Percentiles rank a stretch among this genome's conserved stretches.
Conservation (phyloP, 2,113 vertebrate genomes). For the Neogale vison region DNA sequence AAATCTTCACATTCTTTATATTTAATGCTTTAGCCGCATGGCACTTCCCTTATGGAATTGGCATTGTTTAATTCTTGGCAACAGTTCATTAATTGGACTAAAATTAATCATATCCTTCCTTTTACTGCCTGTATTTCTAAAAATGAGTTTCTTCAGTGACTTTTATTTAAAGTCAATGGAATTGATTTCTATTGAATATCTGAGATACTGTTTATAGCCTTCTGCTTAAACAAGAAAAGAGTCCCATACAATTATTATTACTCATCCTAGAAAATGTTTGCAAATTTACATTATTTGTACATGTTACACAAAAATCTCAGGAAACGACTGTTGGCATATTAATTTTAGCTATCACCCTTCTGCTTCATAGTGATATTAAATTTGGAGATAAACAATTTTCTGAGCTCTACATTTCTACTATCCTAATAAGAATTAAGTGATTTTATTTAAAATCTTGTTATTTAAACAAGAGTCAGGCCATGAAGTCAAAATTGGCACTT, state of each 20-base stretch:
- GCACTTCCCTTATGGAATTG: not conserved
- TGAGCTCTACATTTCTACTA: not conserved
- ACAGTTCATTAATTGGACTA: not conserved
- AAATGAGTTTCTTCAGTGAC: slow-evolving; percentile 1
- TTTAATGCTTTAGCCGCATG: not conserved
- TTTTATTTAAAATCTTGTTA: not conserved
- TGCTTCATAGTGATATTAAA: not conserved
- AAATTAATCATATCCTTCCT: slow-evolving; percentile 39
- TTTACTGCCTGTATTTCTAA: not conserved
- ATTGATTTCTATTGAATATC: not conserved
- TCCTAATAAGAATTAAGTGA: not conserved
- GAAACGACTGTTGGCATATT: not conserved
- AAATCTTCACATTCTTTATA: not conserved
- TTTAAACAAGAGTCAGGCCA: not conserved
- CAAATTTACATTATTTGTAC: not conserved
- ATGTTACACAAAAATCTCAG: not conserved
- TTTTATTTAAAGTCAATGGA: slow-evolving; percentile 26
- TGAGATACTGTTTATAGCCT: not conserved
- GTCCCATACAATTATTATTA: not conserved
- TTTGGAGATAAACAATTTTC: not conserved
- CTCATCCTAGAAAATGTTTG: not conserved
- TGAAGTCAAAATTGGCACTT: slow-evolving; percentile 1
- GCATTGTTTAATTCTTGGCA: slow-evolving; percentile 12
- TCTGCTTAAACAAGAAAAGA: not conserved
- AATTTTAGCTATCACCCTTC: not conserved